These are phyloP conservation scores for Danio tinwini DNA, from an alignment of 2,797 vertebrate species.

Conservation along the genomic window DNA sequence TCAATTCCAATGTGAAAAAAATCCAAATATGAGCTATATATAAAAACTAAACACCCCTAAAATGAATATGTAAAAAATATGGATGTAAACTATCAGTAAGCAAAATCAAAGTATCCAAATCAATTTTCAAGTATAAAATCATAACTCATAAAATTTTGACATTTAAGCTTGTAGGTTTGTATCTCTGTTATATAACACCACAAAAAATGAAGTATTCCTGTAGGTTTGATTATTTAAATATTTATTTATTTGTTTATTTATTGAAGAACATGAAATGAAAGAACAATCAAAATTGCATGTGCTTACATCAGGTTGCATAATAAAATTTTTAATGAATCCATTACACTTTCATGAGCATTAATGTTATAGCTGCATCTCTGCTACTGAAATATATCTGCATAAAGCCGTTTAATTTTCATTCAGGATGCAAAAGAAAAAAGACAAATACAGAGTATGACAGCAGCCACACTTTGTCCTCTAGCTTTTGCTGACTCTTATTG, in stretches of 20 bases:
- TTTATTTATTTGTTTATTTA: too few species aligned
- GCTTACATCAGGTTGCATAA: not conserved
- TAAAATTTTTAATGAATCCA: not conserved
- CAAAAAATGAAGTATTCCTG: too few species aligned
- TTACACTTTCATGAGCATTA: not conserved
- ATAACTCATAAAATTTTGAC: not conserved
- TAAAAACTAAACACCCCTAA: too few species aligned
- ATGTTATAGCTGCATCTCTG: not conserved
- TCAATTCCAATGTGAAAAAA: too few species aligned
- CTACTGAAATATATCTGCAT: not conserved
- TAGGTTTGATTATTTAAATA: too few species aligned
- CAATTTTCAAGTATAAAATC: not conserved
- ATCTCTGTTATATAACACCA: not conserved
- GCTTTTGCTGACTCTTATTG: conserved; percentile 42
- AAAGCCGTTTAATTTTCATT: conserved; percentile 7
- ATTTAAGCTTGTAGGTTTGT: not conserved
- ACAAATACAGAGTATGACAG: conserved; percentile 38
- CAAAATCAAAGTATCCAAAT: too few species aligned
- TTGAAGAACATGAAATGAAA: not conserved
- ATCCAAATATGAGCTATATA: too few species aligned
- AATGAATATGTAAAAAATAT: too few species aligned
- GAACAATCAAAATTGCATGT: not conserved
- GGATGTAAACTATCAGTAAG: too few species aligned
- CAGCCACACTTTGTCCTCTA: conserved; percentile 36
- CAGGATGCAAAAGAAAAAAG: conserved; percentile 12